These are phyloP conservation scores for Frankliniella fusca DNA, from an alignment of 2,888 invertebrate species.

Conservation along the genomic window DNA sequence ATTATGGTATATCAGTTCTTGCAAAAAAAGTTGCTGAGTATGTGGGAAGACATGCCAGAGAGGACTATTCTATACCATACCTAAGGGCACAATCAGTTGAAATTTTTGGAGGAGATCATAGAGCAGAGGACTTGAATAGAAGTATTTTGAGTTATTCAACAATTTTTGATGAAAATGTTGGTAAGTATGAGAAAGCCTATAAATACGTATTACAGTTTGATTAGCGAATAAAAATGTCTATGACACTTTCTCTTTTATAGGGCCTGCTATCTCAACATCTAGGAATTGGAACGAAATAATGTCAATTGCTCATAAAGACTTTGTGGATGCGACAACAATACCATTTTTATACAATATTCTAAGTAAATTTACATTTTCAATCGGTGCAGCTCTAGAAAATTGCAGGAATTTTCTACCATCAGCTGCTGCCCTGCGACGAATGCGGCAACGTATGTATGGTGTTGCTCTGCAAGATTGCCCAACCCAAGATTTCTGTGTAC, in stretches of 20 bases:
- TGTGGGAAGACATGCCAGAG: not conserved
- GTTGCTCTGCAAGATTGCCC: conserved; percentile 41
- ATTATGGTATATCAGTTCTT: not conserved
- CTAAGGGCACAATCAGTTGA: not conserved
- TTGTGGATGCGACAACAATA: conserved; percentile 30
- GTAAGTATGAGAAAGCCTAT: no score
- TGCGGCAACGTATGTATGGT: conserved; percentile 42
- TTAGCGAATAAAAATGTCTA: no score
- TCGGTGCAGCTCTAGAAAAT: conserved; percentile 42
- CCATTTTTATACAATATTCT: conserved; percentile 39
- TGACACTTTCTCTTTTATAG: not conserved
- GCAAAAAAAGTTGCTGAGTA: not conserved
- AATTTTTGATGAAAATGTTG: not conserved
- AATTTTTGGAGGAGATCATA: not conserved
- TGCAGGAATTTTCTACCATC: conserved; percentile 38
- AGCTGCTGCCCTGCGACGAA: conserved; percentile 37
- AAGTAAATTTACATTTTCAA: conserved; percentile 41
- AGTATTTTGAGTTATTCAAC: not conserved
- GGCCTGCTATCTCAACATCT: not conserved
- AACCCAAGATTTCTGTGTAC: conserved; percentile 34
- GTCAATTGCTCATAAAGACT: conserved; percentile 32
- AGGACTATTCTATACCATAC: not conserved
- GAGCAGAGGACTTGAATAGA: not conserved
- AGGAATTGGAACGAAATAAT: conserved; percentile 35
- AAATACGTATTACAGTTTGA: no score